Evolutionary conservation across 2,797 vertebrate genomes (phyloP).

Genomic region (Anguilla pacifica): DNA sequence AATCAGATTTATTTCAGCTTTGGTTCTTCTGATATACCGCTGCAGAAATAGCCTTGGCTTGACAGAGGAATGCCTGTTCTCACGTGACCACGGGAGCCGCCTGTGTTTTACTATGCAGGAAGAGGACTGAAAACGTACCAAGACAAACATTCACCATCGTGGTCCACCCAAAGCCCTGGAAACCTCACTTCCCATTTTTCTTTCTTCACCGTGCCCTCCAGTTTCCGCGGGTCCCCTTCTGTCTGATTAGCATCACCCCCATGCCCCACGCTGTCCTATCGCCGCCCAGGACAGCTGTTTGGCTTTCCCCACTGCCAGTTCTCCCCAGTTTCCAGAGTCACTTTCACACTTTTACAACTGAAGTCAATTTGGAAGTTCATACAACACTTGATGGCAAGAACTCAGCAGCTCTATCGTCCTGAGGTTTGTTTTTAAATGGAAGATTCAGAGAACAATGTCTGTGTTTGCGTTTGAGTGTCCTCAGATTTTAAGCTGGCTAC

Average conservation of each 20-base stretch:
- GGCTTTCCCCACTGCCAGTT: not conserved
- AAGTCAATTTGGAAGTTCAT: not conserved
- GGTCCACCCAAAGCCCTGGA: not conserved
- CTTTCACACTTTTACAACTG: not conserved
- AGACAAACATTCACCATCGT: not conserved
- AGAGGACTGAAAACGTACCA: not conserved
- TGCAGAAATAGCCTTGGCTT: not conserved
- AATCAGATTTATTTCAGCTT: not conserved
- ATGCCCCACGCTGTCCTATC: not conserved
- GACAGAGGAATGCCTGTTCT: not conserved
- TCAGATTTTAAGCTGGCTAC: not conserved
- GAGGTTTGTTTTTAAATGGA: not conserved
- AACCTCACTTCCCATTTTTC: slow-evolving; percentile 23
- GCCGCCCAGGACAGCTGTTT: not conserved
- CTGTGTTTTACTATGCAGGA: not conserved
- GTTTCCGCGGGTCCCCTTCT: not conserved
- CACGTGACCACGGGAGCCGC: not conserved
- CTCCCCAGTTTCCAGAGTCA: no score
- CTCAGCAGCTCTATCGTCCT: no score
- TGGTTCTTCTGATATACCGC: not conserved
- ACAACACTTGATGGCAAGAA: not conserved
- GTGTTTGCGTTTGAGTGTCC: not conserved
- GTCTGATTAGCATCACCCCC: slow-evolving; percentile 2
- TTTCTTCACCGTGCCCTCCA: not conserved
- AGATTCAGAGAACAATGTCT: not conserved